phyloP scores from a whole-genome alignment of 2,113 vertebrate genomes.

The human region GRCh38 chr9:1216001-1216500 shows the following conservation, averaged over 20 bases:
- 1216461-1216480: conserved; percentile 10
- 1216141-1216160: neutral
- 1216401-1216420: conserved; percentile 16
- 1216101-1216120: neutral
- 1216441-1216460: conserved; percentile 68
- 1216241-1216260: neutral
- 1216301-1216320: conserved; percentile 30
- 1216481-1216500: neutral
- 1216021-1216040: conserved; percentile 4
- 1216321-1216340: conserved; percentile 36
- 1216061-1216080: neutral
- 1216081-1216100: conserved; percentile 18
- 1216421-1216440: conserved; percentile 44
- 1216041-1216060: neutral
- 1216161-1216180: conserved; percentile 50
- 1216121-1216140: conserved; percentile 19
- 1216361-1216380: conserved; percentile 43
- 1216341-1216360: conserved; percentile 43
- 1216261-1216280: neutral
- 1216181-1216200: conserved; percentile 55
- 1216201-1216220: conserved; percentile 13
- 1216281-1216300: conserved; percentile 56
- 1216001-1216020: conserved; percentile 17
- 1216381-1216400: conserved; percentile 3
- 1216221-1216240: conserved; percentile 51